Conservation (phyloP, 2,888 invertebrate species). For the Chymomyza caudatula region DNA sequence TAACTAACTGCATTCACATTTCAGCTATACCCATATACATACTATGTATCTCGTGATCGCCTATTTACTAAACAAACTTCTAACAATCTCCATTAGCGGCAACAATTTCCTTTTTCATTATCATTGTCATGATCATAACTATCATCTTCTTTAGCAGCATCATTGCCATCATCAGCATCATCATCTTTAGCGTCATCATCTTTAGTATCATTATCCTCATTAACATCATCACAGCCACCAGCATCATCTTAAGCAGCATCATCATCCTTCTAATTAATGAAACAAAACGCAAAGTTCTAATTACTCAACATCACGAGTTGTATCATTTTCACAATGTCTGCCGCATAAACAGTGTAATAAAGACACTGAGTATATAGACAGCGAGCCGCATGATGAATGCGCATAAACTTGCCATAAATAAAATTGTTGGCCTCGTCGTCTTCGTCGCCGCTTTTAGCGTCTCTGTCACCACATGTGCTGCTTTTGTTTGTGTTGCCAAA, state of each 20-base stretch:
- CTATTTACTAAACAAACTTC: no score
- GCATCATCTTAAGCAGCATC: not conserved
- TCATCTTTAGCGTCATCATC: not conserved
- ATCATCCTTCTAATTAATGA: not conserved
- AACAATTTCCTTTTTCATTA: not conserved
- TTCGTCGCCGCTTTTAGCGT: not conserved
- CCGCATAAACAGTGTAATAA: not conserved
- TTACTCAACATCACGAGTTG: not conserved
- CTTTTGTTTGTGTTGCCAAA: conserved; percentile 13
- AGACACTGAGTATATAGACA: conserved; percentile 5
- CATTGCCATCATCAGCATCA: no score
- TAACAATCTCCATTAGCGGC: no score
- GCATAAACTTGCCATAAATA: conserved; percentile 66
- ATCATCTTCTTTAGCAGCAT: not conserved
- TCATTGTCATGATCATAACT: no score
- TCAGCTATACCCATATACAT: no score
- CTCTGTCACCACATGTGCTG: conserved; percentile 7
- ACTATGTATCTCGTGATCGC: no score
- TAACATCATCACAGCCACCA: not conserved
- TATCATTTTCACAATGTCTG: not conserved
- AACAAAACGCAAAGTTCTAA: not conserved
- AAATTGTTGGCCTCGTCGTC: conserved; percentile 25
- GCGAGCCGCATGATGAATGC: conserved; percentile 58
- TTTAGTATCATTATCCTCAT: not conserved
- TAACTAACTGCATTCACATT: no score